Base-by-base conservation (phyloP, 2,113 vertebrate species). In the Ahaetulla prasina region DNA sequence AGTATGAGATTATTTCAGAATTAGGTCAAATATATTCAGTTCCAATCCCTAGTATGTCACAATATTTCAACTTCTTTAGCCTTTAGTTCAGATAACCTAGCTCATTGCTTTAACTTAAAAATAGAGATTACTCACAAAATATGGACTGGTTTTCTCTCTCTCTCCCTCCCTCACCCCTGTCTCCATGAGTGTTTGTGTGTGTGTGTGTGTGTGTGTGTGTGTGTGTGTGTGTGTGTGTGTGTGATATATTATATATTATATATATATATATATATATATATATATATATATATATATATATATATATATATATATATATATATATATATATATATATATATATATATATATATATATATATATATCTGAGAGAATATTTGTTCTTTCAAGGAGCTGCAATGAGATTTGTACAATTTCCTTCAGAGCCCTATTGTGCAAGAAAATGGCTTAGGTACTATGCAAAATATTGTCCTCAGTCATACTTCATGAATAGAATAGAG, bases 401-500 rank as follows among this genome's bases (percentile, higher is more conserved):
- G 54, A 57, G 57, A 63, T 30, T 60, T 84, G 57, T 14, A 6
- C 22, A 27, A 8, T 57, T 85, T 4, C 30, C 35, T 35, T 16
- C 39, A 45, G 45, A 86, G 60, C 27, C 94, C 88, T 14, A 35
- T 39, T 0, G 0, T 39, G 52, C 23, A 45, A 0, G 0, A 94
- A 91, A 53, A 8, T 10, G 91, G 88, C 45, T 85, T 55, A 94
- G 9, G 68, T 95, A 6, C 89, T 22, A 94, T 30, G 9, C 8
- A 93, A 95, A 96, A 80, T 53, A 50, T 52, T 89, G 25, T 43
- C 50, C 35, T 30, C 57, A 90, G 1, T 89, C 84, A 27, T 89
- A 30, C 22, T 55, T 55, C 22, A 55, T 55, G 54, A 55, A 55
- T 55, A 55, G 54, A 23, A 55, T 55, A 55, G 54, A 55, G 22